A percentile compares a stretch with the other conserved stretches of the same genome.
Evolutionary conservation across 2,888 invertebrate genomes (phyloP).

Genomic region (Acrobasis consociella): DNA sequence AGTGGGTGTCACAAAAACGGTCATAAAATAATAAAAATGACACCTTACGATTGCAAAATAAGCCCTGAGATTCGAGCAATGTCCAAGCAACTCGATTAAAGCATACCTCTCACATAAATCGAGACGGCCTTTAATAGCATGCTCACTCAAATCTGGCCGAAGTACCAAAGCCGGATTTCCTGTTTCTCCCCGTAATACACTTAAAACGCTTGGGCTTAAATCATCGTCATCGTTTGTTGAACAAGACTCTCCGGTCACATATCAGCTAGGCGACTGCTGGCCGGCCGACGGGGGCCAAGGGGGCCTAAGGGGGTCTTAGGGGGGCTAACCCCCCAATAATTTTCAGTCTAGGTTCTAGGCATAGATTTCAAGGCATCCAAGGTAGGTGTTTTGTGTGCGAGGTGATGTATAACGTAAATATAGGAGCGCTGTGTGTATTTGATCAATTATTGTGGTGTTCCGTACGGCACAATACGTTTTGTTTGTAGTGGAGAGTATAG

Average conservation of each 20-base stretch:
- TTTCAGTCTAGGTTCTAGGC: slow-evolving; percentile 70
- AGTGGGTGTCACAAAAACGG: not conserved
- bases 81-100: slow-evolving; percentile 39
- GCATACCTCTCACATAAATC: slow-evolving; percentile 68
- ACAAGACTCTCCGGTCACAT: slow-evolving; percentile 83
- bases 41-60: not conserved
- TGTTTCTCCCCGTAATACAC: slow-evolving; percentile 80
- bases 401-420: slow-evolving; percentile 57
- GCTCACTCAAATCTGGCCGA: slow-evolving; percentile 78
- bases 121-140: slow-evolving; percentile 69
- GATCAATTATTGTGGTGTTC: slow-evolving; percentile 45
- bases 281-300: slow-evolving; percentile 35
- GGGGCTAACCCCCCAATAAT: slow-evolving; percentile 60
- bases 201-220: slow-evolving; percentile 82
- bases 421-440: slow-evolving; percentile 51
- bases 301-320: slow-evolving; percentile 21
- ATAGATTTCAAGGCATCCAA: slow-evolving; percentile 75
- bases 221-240: slow-evolving; percentile 83
- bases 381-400: slow-evolving; percentile 63
- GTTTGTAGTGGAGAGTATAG: not conserved
- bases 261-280: slow-evolving; percentile 70
- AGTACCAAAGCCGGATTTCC: slow-evolving; percentile 75
- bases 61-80: not conserved
- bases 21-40: not conserved
- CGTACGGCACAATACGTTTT: slow-evolving; percentile 12